Evolutionary conservation across 2,113 vertebrate species (phyloP), one percentile per base, ranked within the genome.

Genomic region (Mesembrinibis cayennensis): DNA sequence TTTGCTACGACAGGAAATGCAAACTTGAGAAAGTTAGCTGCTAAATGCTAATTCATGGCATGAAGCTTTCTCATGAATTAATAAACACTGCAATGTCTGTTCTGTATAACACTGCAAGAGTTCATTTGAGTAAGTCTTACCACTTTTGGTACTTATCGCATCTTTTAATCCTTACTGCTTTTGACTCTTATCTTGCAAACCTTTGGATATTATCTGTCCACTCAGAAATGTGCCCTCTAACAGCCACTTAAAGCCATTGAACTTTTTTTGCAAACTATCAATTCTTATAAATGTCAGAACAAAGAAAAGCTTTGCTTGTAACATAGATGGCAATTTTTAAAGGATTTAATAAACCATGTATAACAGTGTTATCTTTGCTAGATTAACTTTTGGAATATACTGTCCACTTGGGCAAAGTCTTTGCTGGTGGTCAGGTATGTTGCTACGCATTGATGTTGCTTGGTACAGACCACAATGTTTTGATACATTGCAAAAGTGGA

Each of bases 1-100:
- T 95, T 93, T 95, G 66, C 53, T 90, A 45, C 66, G 90, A 32
- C 49, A 85, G 84, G 66, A 91, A 94, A 62, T 42, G 30, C 70
- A 53, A 12, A 71, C 29, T 78, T 80, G 45, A 77, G 72, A 32
- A 18, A 4, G 5, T 71, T 89, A 63, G 44, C 59, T 76, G 36
- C 36, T 67, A 30, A 76, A 56, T 0, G 1, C 44, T 25, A 40
- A 29, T 52, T 91, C 52, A 52, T 82, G 73, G 29, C 52, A 18
- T 52, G 44, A 84, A 55, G 26, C 22, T 36, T 52, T 76, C 67
- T 10, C 92, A 69, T 50, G 52, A 72, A 66, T 81, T 66, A 73
- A 74, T 87, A 52, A 96, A 63, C 13, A 52, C 21, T 30, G 32
- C 38, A 44, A 2, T 70, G 22, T 29, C 62, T 89, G 36, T 55